A percentile compares a stretch with the other conserved stretches of the same genome.
phyloP scores from a whole-genome alignment of 1,140 invertebrate genomes.

The Panagrolaimus sp. region DNA sequence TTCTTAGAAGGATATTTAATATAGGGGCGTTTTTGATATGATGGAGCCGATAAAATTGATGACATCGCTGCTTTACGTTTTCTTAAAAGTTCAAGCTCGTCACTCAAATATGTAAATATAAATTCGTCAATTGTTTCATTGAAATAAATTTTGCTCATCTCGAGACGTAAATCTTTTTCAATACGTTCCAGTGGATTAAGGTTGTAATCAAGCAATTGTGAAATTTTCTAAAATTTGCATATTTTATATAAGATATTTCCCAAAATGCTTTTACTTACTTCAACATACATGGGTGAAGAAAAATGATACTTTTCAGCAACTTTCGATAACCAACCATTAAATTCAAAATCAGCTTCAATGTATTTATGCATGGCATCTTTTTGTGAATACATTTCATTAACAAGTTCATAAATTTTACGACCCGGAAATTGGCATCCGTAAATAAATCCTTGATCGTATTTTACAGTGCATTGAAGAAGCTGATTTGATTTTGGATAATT shows the following conservation, averaged over 20 bases:
- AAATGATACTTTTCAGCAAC: constrained; percentile 39
- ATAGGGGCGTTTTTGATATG: not conserved
- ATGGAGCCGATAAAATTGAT: not conserved
- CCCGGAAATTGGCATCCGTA: constrained; percentile 44
- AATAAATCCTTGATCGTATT: constrained; percentile 27
- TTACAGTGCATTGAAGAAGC: constrained; percentile 27
- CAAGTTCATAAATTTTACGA: constrained; percentile 39
- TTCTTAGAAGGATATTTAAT: not conserved
- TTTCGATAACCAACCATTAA: constrained; percentile 52
- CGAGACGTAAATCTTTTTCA: constrained; percentile 39
- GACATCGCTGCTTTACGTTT: not conserved
- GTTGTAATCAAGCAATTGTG: constrained; percentile 44
- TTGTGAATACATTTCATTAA: constrained; percentile 38
- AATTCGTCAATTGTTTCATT: constrained; percentile 30
- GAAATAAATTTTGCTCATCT: constrained; percentile 39
- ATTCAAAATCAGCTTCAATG: constrained; percentile 41
- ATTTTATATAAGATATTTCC: not conserved
- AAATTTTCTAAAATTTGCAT: constrained; percentile 43
- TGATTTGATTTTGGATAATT: constrained; percentile 33
- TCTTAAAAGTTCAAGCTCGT: constrained; percentile 5
- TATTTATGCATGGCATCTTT: constrained; percentile 36
- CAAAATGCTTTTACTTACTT: constrained; percentile 32
- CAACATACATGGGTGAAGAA: constrained; percentile 51
- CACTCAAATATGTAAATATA: constrained; percentile 22
- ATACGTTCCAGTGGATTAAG: constrained; percentile 39